Evolutionary conservation across 2,797 vertebrate genomes (phyloP).

Genomic region (Lepus oiostolus): DNA sequence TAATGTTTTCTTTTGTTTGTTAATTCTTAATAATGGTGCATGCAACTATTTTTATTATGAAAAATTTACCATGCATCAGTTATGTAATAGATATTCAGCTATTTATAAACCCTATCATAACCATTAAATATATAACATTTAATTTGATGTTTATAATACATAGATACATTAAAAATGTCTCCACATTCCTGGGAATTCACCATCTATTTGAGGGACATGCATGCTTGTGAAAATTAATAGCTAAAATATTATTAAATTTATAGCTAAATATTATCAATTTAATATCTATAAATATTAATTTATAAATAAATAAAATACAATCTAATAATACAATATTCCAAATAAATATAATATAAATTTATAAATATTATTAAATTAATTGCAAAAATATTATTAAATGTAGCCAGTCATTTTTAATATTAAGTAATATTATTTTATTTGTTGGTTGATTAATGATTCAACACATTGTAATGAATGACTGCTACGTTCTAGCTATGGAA

Average conservation of each 20-base stretch:
- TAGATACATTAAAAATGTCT: neutral
- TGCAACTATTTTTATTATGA: constrained; percentile 22
- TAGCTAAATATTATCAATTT: no score
- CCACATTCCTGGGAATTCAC: neutral
- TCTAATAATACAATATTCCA: no score
- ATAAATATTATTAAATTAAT: neutral
- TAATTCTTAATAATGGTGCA: constrained; percentile 45
- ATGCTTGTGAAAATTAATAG: neutral
- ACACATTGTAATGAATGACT: neutral
- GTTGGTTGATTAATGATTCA: neutral
- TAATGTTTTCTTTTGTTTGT: constrained; percentile 64
- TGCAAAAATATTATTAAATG: constrained; percentile 5
- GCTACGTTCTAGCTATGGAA: neutral
- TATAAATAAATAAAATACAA: no score
- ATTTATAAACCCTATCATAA: neutral
- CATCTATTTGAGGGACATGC: neutral
- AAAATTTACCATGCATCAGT: constrained; percentile 9
- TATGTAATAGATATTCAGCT: neutral
- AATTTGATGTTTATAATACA: constrained; percentile 24
- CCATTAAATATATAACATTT: constrained; percentile 30
- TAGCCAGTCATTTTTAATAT: constrained; percentile 13
- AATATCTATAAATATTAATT: no score
- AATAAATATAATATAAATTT: neutral
- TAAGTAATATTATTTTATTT: neutral
- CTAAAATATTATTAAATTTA: neutral